These are phyloP conservation scores for Rapana venosa DNA, from an alignment of 2,888 invertebrate genomes.

Conservation along the genomic window DNA sequence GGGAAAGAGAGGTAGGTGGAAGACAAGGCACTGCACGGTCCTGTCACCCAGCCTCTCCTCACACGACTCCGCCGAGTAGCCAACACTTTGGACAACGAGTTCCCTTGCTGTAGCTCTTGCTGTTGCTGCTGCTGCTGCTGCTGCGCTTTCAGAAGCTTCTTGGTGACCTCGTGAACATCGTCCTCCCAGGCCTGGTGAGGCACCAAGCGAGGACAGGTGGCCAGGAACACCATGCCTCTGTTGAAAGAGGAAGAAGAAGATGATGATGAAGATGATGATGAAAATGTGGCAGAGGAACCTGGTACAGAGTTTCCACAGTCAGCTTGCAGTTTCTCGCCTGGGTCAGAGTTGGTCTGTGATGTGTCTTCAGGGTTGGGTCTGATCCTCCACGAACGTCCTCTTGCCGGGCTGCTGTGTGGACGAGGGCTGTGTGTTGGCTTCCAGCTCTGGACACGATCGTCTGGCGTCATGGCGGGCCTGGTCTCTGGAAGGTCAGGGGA, in stretches of 20 bases:
- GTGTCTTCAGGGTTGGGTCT: background rate
- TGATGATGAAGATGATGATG: background rate
- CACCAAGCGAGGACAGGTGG: conserved; percentile 53
- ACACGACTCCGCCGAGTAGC: too few relatives aligned
- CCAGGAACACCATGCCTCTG: conserved; percentile 44
- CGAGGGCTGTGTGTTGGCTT: conserved; percentile 42
- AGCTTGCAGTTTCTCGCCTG: background rate
- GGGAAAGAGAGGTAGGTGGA: background rate
- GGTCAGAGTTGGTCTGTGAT: too few relatives aligned
- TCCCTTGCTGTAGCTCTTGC: background rate
- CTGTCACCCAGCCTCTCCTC: too few relatives aligned
- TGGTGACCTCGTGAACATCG: conserved; percentile 64
- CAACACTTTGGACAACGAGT: too few relatives aligned
- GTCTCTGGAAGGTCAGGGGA: background rate
- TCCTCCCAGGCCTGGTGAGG: conserved; percentile 63
- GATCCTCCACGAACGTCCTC: conserved; percentile 44
- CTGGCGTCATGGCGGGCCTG: background rate
- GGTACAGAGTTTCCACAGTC: background rate
- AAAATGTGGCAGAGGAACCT: background rate
- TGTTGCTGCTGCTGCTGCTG: conserved; percentile 34
- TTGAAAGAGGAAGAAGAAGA: background rate
- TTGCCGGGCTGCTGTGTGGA: conserved; percentile 63
- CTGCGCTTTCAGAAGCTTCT: conserved; percentile 62
- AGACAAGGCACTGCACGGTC: too few relatives aligned
- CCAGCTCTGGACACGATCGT: background rate